Conservation (phyloP, 2,797 vertebrate species). For the Furcifer pardalis region DNA sequence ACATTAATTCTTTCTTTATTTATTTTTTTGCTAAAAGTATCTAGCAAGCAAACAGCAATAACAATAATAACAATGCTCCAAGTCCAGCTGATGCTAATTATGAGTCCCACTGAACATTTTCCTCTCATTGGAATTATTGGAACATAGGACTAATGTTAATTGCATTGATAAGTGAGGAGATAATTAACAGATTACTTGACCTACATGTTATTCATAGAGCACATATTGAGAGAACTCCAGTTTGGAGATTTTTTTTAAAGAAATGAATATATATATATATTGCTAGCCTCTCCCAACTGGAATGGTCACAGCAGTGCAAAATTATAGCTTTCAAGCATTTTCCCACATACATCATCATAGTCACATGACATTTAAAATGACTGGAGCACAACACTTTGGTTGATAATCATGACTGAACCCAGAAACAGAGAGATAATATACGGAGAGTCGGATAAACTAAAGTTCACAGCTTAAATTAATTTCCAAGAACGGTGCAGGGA, state of each 20-base stretch:
- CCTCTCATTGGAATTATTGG: neutral
- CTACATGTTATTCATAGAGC: neutral
- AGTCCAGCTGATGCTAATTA: neutral
- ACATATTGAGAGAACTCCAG: neutral
- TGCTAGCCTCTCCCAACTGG: neutral
- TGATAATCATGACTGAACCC: neutral
- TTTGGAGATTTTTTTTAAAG: neutral
- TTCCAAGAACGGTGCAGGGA: neutral
- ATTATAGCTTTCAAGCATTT: slow-evolving; percentile 16
- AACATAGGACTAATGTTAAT: neutral
- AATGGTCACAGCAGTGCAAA: slow-evolving; percentile 18
- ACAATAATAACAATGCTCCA: no score
- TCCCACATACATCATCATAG: neutral
- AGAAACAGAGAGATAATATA: neutral
- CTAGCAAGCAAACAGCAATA: no score
- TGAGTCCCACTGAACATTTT: neutral
- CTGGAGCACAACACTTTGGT: neutral
- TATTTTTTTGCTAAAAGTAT: no score
- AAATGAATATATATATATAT: slow-evolving; percentile 8
- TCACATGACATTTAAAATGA: neutral
- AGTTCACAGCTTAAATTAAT: neutral
- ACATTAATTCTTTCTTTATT: no score
- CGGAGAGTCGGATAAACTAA: neutral
- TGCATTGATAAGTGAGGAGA: slow-evolving; percentile 4
- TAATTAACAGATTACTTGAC: slow-evolving; percentile 13